phyloP scores from a whole-genome alignment of 2,113 vertebrate species.

The Python bivittatus region DNA sequence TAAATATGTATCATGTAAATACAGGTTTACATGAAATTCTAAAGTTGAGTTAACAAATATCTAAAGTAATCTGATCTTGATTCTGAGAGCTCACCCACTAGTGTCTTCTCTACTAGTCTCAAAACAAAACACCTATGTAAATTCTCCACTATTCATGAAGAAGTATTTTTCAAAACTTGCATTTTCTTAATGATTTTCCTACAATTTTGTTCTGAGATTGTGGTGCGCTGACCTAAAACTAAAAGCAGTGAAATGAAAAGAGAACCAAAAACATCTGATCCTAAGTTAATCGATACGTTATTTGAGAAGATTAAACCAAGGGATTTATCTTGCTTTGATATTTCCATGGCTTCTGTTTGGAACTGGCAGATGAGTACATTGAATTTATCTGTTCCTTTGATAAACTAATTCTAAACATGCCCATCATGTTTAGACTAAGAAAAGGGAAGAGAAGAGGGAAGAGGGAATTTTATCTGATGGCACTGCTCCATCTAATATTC shows the following conservation, averaged over 20 bases:
- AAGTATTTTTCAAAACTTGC: not conserved
- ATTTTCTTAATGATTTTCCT: not conserved
- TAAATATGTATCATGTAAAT: too few relatives aligned
- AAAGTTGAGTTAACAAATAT: not conserved
- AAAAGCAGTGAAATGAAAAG: not conserved
- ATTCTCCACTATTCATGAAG: not conserved
- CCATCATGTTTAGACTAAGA: not conserved
- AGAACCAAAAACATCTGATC: not conserved
- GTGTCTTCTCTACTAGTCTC: not conserved
- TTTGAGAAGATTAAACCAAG: not conserved
- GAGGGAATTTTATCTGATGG: slow-evolving; percentile 4
- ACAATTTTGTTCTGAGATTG: accelerated
- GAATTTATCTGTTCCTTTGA: not conserved
- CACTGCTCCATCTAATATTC: slow-evolving; percentile 25
- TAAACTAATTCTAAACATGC: slow-evolving; percentile 15
- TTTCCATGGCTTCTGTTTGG: not conserved
- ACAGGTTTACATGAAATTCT: not conserved
- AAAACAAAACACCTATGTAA: not conserved
- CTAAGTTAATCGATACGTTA: not conserved
- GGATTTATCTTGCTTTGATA: not conserved
- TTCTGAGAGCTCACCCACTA: not conserved
- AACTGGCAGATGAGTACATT: not conserved
- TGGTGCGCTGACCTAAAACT: accelerated
- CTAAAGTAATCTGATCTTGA: not conserved
- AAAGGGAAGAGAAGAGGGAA: slow-evolving; percentile 34